These are phyloP conservation scores for Peromyscus leucopus DNA, from an alignment of 2,113 vertebrate genomes.

Conservation along the genomic window DNA sequence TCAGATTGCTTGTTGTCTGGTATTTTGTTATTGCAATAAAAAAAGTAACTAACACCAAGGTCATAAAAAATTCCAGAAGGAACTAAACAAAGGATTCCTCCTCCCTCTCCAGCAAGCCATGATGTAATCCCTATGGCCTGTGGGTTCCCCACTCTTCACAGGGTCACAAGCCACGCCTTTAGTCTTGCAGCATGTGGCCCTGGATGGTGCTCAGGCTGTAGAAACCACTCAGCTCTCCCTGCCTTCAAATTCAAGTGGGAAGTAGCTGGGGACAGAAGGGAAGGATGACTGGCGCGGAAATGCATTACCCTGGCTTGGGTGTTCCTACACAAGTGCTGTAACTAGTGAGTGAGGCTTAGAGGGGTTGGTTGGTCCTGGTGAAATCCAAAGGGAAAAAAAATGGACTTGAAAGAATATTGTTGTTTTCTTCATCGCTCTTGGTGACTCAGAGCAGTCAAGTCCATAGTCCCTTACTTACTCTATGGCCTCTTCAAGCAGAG, in stretches of 20 bases:
- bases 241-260: conserved; percentile 11
- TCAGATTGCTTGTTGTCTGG: no score
- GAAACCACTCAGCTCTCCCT: accelerated
- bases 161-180: accelerated
- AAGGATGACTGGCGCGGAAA: not conserved
- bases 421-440: conserved; percentile 36
- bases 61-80: not conserved
- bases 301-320: not conserved
- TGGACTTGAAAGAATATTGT: conserved; percentile 26
- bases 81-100: not conserved
- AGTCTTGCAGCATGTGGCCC: not conserved
- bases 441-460: not conserved
- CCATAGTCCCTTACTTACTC: not conserved
- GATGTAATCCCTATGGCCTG: accelerated
- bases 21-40: not conserved
- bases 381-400: conserved; percentile 42
- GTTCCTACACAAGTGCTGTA: conserved; percentile 27
- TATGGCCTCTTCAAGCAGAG: not conserved
- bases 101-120: not conserved
- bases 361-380: not conserved
- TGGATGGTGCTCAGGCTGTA: accelerated
- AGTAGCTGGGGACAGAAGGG: not conserved
- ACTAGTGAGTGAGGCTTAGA: not conserved
- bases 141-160: not conserved
- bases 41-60: not conserved